Evolutionary conservation across 2,888 invertebrate genomes (phyloP), one percentile per base, ranked within the genome.

Genomic region (Tetranychus piercei): DNA sequence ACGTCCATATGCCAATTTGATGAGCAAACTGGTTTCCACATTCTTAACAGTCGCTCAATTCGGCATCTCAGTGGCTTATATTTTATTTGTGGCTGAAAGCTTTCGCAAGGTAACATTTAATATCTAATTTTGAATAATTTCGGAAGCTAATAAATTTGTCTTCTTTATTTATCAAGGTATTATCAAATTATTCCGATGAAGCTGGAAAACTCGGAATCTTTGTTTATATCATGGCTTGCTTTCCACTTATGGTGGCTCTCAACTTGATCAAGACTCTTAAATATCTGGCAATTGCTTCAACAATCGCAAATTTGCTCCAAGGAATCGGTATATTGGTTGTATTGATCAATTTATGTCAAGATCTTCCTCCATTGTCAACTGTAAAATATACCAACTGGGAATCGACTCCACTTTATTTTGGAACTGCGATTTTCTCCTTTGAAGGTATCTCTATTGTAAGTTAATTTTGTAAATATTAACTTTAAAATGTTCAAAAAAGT

Each of bases 1-100:
- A 5, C 72, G 72, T 20, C 44, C 44, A 5, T 72, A 72, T 18
- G 72, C 72, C 20, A 11, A 1, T 15, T n/a, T 45, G 34, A 45
- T 44, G 20, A 43, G 18, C 20, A 34, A 44, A 44, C 11, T 44
- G n/a, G 72, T 72, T 9, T 44, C 72, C 15, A 43, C n/a, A 20
- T 72, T 72, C 20, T 44, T 72, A 2, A 18, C 18, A n/a, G 7
- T 94, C 80, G 94, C 94, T 70, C 95, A 95, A 85, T 85, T 94
- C 81, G 95, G 95, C 73, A 94, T 95, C 84, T 95, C 95, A 83
- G 94, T 94, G 83, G 94, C 94, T 9, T 95, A 95, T 84, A 90
- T 93, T 82, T 87, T 94, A 69, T 95, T 94, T 85, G 91, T 94
- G 76, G 90, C 93, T 6, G 88, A 89, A 78, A 93, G 91, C 84